Evolutionary conservation across 2,797 vertebrate genomes (phyloP), one percentile per base, ranked within the genome.

Genomic region (Amblyopsis hoosieri): DNA sequence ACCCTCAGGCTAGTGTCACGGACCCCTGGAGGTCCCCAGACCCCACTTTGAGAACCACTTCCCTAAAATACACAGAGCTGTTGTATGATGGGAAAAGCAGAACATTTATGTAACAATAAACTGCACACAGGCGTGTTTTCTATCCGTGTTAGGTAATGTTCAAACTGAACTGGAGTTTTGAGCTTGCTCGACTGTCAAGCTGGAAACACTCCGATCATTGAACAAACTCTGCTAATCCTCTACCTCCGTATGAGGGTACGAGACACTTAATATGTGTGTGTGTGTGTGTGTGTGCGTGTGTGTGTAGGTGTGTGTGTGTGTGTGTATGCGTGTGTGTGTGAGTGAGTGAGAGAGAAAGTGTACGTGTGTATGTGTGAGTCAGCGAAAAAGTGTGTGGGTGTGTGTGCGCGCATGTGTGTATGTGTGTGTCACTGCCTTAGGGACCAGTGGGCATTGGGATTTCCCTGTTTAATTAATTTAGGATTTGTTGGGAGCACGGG

Each of bases 401-500:
- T 82, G 80, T 65, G 78, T 78, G 76, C 75, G 64, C 71, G 72
- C 78, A 74, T 69, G 74, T 76, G 74, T 83, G 76, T 80, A 69
- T 79, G 74, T 81, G 78, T 64, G 70, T 77, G 70, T 81, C 75
- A 76, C 75, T 83, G 74, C 57, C 66, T 70, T 71, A 75, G 79
- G 72, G 69, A 64, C 69, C 37, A 33, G 57, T 73, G 79, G 84
- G 78, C 79, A 85, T 67, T 89, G 89, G 90, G 93, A 92, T 92
- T 93, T 92, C 90, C 91, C 89, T 91, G 85, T 93, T 93, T 93
- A 93, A 94, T 94, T 94, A 94, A 94, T 92, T 94, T 88, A 89
- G 93, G 93, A 93, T 93, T 93, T 93, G 92, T 90, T 86, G 82
- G 62, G 86, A 85, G 83, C 89, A 88, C 63, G 15, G 70, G 91